Conservation (phyloP, 2,113 vertebrate species). For the Tylochromis polylepis region DNA sequence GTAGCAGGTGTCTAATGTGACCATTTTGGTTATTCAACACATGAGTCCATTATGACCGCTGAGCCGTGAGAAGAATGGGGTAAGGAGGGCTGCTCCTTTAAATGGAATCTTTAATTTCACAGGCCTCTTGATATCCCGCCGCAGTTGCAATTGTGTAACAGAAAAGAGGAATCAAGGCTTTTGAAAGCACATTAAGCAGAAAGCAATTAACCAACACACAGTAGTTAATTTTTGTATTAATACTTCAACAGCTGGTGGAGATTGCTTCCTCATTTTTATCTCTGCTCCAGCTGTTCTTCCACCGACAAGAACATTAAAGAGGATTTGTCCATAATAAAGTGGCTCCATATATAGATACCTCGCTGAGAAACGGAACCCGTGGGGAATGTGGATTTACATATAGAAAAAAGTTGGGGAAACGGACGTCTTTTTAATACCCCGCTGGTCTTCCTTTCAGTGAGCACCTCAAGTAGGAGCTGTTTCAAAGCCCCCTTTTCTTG, state of each 20-base stretch:
- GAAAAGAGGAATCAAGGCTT: constrained; percentile 72
- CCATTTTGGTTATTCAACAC: constrained; percentile 74
- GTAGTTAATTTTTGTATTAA: constrained; percentile 79
- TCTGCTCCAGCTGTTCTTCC: constrained; percentile 71
- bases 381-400: constrained; percentile 70
- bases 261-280: constrained; percentile 74
- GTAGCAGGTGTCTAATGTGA: constrained; percentile 78
- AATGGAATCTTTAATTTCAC: constrained; percentile 75
- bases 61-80: constrained; percentile 69
- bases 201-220: constrained; percentile 78
- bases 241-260: constrained; percentile 74
- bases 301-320: constrained; percentile 74
- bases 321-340: constrained; percentile 75
- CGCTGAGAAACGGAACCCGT: constrained; percentile 52
- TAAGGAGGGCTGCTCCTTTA: constrained; percentile 54
- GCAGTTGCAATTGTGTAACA: constrained; percentile 66
- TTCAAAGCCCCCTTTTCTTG: constrained; percentile 57
- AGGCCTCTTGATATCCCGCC: constrained; percentile 67
- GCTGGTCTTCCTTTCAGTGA: constrained; percentile 52
- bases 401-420: constrained; percentile 52
- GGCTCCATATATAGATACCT: constrained; percentile 71
- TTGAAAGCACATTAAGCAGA: constrained; percentile 78
- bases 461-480: constrained; percentile 46
- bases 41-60: constrained; percentile 71
- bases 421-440: constrained; percentile 59